phyloP scores from a whole-genome alignment of 2,797 vertebrate genomes.

The Nasua narica region DNA sequence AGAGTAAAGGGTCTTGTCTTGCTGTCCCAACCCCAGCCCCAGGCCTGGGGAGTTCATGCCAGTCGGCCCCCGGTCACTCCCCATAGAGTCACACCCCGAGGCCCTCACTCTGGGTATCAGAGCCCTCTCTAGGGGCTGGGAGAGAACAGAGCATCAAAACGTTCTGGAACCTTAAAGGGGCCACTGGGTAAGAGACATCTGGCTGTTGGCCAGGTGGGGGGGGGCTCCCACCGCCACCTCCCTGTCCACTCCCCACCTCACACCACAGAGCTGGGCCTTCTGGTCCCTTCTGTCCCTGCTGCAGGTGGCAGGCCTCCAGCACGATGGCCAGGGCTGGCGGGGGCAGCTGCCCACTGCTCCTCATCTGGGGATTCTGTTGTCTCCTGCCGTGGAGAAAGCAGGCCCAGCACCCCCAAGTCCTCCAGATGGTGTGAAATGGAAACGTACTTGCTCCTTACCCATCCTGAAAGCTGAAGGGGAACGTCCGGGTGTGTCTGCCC shows the following conservation, averaged over 20 bases:
- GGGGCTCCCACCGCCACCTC: not conserved
- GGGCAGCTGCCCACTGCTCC: not conserved
- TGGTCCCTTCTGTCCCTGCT: not conserved
- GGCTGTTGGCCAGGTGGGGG: not conserved
- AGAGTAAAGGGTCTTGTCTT: not conserved
- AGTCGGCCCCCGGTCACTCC: no score
- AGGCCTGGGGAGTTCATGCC: fast-evolving
- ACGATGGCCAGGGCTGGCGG: not conserved
- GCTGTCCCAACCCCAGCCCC: no score
- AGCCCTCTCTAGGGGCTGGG: no score
- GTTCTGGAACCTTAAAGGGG: not conserved
- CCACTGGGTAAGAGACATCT: not conserved
- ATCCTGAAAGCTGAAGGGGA: not conserved
- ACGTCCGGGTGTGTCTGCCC: not conserved
- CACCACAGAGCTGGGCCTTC: not conserved
- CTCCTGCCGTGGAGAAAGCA: not conserved
- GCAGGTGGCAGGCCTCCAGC: not conserved
- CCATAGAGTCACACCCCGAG: no score
- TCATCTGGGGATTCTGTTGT: not conserved
- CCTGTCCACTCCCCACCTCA: not conserved
- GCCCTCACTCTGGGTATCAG: not conserved
- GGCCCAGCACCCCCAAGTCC: no score
- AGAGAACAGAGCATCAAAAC: not conserved
- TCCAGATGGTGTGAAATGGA: not conserved
- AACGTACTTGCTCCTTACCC: not conserved